Evolutionary conservation across 2,888 invertebrate species (phyloP).

Genomic region (Drosophila differens): DNA sequence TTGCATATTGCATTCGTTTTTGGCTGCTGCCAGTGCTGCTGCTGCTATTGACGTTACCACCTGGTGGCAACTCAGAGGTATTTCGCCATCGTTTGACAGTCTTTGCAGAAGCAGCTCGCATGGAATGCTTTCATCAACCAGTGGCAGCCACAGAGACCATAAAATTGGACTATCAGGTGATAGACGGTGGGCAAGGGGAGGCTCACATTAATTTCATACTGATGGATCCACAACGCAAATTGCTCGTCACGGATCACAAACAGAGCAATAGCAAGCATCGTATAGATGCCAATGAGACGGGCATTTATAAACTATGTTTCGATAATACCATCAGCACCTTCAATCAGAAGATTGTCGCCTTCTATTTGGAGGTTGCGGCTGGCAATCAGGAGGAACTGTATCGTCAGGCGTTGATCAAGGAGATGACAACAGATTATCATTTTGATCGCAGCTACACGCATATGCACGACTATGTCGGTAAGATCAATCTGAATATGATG

Average conservation of each 20-base stretch:
- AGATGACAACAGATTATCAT: constrained; percentile 86
- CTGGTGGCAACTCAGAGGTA: constrained; percentile 54
- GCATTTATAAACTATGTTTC: constrained; percentile 94
- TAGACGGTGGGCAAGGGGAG: constrained; percentile 93
- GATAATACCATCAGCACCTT: constrained; percentile 94
- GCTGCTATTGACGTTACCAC: constrained; percentile 21
- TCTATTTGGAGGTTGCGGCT: constrained; percentile 89
- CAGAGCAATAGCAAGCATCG: constrained; percentile 87
- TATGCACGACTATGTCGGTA: constrained; percentile 88
- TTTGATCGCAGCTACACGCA: constrained; percentile 87
- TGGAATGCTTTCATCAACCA: constrained; percentile 91
- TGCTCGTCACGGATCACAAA: constrained; percentile 89
- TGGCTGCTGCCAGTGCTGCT: constrained; percentile 3
- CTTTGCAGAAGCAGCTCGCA: constrained; percentile 89
- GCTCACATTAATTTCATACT: constrained; percentile 92
- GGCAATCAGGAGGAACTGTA: constrained; percentile 87
- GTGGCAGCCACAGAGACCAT: constrained; percentile 88
- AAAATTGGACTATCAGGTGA: constrained; percentile 92
- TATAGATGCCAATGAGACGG: constrained; percentile 87
- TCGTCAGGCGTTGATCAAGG: constrained; percentile 77
- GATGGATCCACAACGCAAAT: constrained; percentile 88
- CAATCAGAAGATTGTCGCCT: constrained; percentile 92
- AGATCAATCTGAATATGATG: constrained; percentile 88
- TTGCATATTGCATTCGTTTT: constrained; percentile 16
- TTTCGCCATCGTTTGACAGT: constrained; percentile 86